A percentile compares a stretch with the other conserved stretches of the same genome.
phyloP scores from a whole-genome alignment of 1,140 invertebrate species.

The Odontomachus brunneus region DNA sequence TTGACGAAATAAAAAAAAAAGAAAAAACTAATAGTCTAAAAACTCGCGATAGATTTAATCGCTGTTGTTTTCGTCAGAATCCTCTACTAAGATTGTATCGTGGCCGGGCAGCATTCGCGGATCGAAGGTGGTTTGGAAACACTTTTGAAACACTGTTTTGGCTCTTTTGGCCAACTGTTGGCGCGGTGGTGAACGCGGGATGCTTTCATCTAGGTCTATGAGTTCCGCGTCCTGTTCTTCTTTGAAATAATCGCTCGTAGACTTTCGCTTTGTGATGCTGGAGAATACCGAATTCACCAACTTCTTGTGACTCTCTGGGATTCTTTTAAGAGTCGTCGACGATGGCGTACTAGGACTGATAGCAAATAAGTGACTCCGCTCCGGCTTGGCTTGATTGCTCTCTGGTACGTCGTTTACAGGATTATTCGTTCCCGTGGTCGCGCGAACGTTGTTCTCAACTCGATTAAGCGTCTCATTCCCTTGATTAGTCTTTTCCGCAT shows the following conservation, averaged over 20 bases:
- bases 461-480: neutral
- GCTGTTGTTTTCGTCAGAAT: slow-evolving; percentile 85
- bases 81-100: slow-evolving; percentile 86
- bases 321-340: neutral
- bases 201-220: slow-evolving; percentile 76
- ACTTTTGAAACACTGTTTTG: slow-evolving; percentile 87
- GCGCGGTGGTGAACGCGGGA: slow-evolving; percentile 85
- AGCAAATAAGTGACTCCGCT: neutral
- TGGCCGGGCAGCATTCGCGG: slow-evolving; percentile 84
- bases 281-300: slow-evolving; percentile 57
- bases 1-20: no score
- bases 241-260: neutral
- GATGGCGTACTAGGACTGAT: neutral
- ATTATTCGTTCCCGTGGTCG: neutral
- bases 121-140: slow-evolving; percentile 89
- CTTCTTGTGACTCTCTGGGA: neutral
- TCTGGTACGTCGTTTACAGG: neutral
- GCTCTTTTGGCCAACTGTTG: slow-evolving; percentile 80
- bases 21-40: no score
- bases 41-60: slow-evolving; percentile 45
- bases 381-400: neutral
- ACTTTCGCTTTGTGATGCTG: slow-evolving; percentile 71
- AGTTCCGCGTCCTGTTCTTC: slow-evolving; percentile 47
- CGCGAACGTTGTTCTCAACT: neutral
- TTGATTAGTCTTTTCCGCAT: neutral